These are phyloP conservation scores for Lithophane socia DNA, from an alignment of 2,888 invertebrate genomes.

Conservation along the genomic window DNA sequence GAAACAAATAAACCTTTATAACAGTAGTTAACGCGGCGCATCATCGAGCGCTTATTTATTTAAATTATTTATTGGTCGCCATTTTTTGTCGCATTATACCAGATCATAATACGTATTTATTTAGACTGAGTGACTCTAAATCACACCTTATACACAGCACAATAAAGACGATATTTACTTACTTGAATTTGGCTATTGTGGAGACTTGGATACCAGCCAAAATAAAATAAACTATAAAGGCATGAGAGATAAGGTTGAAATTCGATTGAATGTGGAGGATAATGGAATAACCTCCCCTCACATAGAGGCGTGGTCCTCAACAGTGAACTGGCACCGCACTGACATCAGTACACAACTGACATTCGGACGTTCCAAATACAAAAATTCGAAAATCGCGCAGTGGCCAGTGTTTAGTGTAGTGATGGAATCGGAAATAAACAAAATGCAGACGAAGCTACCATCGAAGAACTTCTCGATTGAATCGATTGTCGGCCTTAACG, in stretches of 20 bases:
- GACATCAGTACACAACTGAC: constrained; percentile 76
- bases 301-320: constrained; percentile 75
- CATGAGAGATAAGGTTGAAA: background rate
- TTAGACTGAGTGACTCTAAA: constrained; percentile 24
- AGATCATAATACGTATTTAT: constrained; percentile 68
- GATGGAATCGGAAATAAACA: constrained; percentile 87
- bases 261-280: constrained; percentile 14
- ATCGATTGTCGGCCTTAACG: constrained; percentile 89
- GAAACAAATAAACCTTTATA: constrained; percentile 60
- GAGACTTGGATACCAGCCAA: constrained; percentile 1
- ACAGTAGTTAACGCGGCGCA: constrained; percentile 61
- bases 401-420: constrained; percentile 69
- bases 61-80: constrained; percentile 65
- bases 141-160: background rate
- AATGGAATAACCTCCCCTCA: constrained; percentile 70
- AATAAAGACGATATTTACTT: constrained; percentile 39
- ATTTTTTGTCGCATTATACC: constrained; percentile 66
- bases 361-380: constrained; percentile 77
- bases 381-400: constrained; percentile 65
- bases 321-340: constrained; percentile 67
- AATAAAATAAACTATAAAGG: constrained; percentile 23
- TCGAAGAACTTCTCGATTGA: constrained; percentile 92
- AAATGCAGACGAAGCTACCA: constrained; percentile 86
- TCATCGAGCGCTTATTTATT: constrained; percentile 68
- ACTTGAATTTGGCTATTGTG: background rate